These are phyloP conservation scores for Mandrillus leucophaeus DNA, from an alignment of 2,113 vertebrate species.

Conservation along the genomic window DNA sequence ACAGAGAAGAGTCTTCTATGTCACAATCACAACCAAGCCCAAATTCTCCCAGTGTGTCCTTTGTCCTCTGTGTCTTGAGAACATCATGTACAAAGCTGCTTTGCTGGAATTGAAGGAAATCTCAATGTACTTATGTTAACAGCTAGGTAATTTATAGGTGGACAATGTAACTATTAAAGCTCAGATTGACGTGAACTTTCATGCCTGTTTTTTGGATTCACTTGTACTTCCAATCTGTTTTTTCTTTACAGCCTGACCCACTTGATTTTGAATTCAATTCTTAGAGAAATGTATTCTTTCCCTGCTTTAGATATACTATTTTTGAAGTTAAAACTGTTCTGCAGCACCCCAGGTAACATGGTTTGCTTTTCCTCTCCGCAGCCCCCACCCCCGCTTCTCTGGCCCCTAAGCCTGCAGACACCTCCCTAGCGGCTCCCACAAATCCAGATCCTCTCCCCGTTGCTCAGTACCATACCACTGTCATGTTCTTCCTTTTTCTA, in stretches of 20 bases:
- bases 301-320: background rate
- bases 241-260: background rate
- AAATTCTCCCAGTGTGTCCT: background rate
- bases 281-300: background rate
- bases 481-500: background rate
- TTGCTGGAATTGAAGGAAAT: background rate
- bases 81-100: background rate
- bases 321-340: background rate
- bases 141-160: background rate
- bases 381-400: background rate
- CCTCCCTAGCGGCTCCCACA: background rate
- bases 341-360: no score
- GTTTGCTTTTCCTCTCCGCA: background rate
- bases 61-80: background rate
- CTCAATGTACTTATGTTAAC: background rate
- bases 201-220: background rate
- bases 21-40: background rate
- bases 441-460: no score
- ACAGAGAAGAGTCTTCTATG: background rate
- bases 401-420: background rate
- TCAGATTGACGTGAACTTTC: background rate
- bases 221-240: conserved; percentile 9
- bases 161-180: background rate
- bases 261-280: background rate
- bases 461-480: background rate